Conservation (phyloP, 2,797 vertebrate genomes). For the Pseudopleuronectes americanus region DNA sequence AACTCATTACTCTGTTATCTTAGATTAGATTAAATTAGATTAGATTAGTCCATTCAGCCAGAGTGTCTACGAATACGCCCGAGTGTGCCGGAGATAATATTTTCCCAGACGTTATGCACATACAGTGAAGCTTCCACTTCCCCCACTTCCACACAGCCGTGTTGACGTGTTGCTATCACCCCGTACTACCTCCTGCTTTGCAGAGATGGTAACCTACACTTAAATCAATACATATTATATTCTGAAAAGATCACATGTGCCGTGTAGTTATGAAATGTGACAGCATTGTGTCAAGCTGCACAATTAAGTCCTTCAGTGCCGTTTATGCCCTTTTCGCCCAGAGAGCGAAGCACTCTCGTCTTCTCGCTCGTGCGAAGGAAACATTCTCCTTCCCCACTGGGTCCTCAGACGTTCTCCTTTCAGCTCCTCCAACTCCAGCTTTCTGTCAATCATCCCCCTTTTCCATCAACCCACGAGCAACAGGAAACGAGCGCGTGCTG, state of each 20-base stretch:
- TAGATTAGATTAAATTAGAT: constrained; percentile 50
- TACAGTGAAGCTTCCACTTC: constrained; percentile 41
- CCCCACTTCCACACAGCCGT: constrained; percentile 47
- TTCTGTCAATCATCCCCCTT: constrained; percentile 52
- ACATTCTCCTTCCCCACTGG: constrained; percentile 38
- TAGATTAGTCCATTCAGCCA: constrained; percentile 45
- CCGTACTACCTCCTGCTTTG: constrained; percentile 29
- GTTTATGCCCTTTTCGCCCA: constrained; percentile 51
- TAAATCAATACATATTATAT: constrained; percentile 34
- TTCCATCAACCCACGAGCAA: constrained; percentile 41
- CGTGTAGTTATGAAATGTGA: constrained; percentile 28
- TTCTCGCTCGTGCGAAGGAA: constrained; percentile 28
- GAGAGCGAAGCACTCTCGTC: constrained; percentile 35
- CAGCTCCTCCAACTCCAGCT: constrained; percentile 30
- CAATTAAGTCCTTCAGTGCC: constrained; percentile 41
- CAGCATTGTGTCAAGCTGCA: constrained; percentile 33
- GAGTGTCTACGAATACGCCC: constrained; percentile 44
- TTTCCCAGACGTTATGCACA: constrained; percentile 29
- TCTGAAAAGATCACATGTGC: constrained; percentile 20
- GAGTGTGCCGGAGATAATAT: constrained; percentile 54
- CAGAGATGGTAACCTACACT: constrained; percentile 33
- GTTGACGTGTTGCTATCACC: constrained; percentile 27
- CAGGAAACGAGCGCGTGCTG: constrained; percentile 43
- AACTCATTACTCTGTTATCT: constrained; percentile 42
- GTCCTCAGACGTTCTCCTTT: constrained; percentile 33